These are phyloP conservation scores for Carcinoscorpius rotundicauda DNA, from an alignment of 1,140 invertebrate species.

Conservation along the genomic window DNA sequence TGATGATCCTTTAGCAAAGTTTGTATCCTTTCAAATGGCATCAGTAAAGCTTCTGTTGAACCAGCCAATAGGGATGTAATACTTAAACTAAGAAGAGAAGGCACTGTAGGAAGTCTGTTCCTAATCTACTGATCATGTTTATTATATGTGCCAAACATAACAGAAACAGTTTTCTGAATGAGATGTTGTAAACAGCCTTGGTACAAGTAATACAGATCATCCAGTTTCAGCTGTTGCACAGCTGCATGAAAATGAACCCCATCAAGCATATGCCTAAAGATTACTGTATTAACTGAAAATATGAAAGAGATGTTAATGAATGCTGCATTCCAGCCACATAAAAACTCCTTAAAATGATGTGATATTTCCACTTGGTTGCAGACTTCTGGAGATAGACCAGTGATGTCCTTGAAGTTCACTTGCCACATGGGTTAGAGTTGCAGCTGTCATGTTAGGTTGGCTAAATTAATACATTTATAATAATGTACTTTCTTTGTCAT, in stretches of 20 bases:
- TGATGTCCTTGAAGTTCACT: no score
- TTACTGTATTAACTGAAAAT: conserved; percentile 93
- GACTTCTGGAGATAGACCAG: no score
- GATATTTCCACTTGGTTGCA: no score
- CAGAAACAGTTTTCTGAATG: conserved; percentile 82
- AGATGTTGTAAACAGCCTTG: conserved; percentile 88
- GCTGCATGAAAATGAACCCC: conserved; percentile 34
- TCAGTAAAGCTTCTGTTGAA: conserved; percentile 72
- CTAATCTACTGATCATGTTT: conserved; percentile 55
- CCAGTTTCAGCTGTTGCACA: conserved; percentile 49
- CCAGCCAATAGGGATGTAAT: conserved; percentile 54
- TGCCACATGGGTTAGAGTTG: no score
- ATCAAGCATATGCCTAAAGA: conserved; percentile 82
- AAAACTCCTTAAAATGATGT: conserved; percentile 50
- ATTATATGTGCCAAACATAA: conserved; percentile 95
- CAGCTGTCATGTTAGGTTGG: no score
- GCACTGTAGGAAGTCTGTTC: conserved; percentile 25
- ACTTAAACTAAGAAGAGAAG: conserved; percentile 1
- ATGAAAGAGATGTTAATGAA: conserved; percentile 85
- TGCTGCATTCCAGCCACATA: conserved; percentile 87
- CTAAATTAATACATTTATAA: no score
- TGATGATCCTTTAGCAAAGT: conserved; percentile 76
- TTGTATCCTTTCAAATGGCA: conserved; percentile 92
- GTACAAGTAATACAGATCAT: conserved; percentile 76
- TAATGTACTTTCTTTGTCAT: no score